phyloP scores from a whole-genome alignment of 2,113 vertebrate genomes.

The Sebastes fasciatus region DNA sequence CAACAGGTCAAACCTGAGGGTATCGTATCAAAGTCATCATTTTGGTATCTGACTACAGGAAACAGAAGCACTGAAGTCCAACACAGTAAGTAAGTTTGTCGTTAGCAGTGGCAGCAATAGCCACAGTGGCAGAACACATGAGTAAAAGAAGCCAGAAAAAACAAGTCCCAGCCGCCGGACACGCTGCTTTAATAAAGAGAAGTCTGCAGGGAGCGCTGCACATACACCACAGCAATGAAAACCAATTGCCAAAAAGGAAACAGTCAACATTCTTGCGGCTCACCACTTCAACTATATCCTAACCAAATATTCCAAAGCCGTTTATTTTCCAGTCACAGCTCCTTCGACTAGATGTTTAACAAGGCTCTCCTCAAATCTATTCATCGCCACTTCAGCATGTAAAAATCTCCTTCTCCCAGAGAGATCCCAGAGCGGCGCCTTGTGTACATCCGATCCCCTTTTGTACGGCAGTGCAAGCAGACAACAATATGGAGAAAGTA shows the following conservation, averaged over 20 bases:
- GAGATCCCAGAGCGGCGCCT: conserved; percentile 77
- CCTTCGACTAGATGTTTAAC: conserved; percentile 35
- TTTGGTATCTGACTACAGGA: not conserved
- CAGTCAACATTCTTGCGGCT: conserved; percentile 25
- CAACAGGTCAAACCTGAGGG: no score
- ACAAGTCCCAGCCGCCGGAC: no score
- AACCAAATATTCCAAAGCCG: conserved; percentile 22
- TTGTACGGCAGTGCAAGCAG: conserved; percentile 64
- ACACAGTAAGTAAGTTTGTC: not conserved
- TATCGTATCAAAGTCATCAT: no score
- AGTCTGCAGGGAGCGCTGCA: conserved; percentile 3
- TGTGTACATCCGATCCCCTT: conserved; percentile 81
- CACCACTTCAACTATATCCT: conserved; percentile 49
- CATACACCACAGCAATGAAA: conserved; percentile 17
- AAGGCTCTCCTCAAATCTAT: conserved; percentile 63
- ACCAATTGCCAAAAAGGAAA: conserved; percentile 30
- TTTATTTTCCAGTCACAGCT: conserved; percentile 23
- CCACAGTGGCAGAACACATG: not conserved
- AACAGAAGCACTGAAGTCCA: not conserved
- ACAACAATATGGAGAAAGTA: conserved; percentile 77
- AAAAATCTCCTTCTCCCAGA: conserved; percentile 67
- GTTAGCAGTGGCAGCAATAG: not conserved
- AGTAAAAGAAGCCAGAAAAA: not conserved
- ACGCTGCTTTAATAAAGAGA: not conserved
- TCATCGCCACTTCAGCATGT: conserved; percentile 63